These are phyloP conservation scores for Felis catus DNA, from an alignment of 2,113 vertebrate genomes.

Conservation along the genomic window DNA sequence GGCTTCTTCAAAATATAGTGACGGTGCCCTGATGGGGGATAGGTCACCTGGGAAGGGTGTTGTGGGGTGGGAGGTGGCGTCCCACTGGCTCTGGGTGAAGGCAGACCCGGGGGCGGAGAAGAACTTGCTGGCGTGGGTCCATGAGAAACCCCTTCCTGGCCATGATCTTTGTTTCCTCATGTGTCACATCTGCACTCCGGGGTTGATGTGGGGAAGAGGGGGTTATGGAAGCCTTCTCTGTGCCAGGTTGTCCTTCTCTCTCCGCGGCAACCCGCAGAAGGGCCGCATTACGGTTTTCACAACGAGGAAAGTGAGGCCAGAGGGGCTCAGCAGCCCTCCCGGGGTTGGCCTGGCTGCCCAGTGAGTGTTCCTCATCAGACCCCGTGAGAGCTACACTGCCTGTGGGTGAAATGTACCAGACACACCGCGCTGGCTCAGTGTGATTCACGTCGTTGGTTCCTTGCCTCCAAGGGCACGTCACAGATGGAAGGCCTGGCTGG, in stretches of 20 bases:
- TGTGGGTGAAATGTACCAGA: background rate
- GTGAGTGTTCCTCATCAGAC: background rate
- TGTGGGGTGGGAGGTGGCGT: accelerated
- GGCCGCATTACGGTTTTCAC: background rate
- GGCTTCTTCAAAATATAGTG: background rate
- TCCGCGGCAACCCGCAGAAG: background rate
- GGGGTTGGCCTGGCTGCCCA: background rate
- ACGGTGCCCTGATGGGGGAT: background rate
- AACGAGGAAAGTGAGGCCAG: background rate
- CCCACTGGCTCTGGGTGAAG: background rate
- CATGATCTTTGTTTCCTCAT: background rate
- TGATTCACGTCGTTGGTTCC: background rate
- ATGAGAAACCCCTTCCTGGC: background rate
- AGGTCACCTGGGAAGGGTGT: background rate
- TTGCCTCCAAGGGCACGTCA: background rate
- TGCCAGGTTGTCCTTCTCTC: background rate
- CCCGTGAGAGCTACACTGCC: background rate
- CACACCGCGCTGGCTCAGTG: accelerated
- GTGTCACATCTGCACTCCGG: background rate
- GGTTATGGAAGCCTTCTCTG: background rate
- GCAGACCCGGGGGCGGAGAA: background rate
- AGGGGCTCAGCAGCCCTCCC: background rate
- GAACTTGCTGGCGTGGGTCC: background rate
- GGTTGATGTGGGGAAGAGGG: background rate
- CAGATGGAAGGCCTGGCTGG: background rate